Evolutionary conservation across 2,888 invertebrate species (phyloP).

Genomic region (Malacosoma neustria): DNA sequence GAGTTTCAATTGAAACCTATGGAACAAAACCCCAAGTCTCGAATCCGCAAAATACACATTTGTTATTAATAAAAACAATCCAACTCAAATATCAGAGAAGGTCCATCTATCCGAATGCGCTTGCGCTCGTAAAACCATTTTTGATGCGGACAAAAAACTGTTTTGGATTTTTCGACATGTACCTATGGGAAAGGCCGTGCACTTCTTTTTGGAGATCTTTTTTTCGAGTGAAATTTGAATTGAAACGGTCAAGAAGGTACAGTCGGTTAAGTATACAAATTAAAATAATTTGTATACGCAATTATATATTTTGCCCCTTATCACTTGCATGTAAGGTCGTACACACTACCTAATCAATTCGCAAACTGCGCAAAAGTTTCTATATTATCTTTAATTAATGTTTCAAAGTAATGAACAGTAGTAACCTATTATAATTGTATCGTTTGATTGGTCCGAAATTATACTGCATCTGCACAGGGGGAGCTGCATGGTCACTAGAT

Average conservation of each 20-base stretch:
- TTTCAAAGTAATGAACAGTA: constrained; percentile 8
- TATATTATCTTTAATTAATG: background rate
- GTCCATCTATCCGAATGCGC: constrained; percentile 14
- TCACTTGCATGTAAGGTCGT: constrained; percentile 49
- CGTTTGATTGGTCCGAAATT: constrained; percentile 65
- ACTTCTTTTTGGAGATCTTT: constrained; percentile 44
- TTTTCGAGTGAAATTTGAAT: constrained; percentile 45
- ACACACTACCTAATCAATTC: constrained; percentile 40
- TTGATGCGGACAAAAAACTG: constrained; percentile 59
- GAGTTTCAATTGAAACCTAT: background rate
- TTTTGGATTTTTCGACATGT: constrained; percentile 60
- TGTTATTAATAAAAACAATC: constrained; percentile 3
- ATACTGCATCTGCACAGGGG: constrained; percentile 59
- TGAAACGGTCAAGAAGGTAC: constrained; percentile 39
- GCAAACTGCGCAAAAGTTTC: constrained; percentile 17
- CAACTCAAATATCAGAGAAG: constrained; percentile 30
- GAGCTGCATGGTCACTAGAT: constrained; percentile 69
- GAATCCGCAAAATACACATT: background rate
- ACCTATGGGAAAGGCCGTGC: constrained; percentile 28
- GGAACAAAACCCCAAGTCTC: background rate
- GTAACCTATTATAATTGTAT: constrained; percentile 34
- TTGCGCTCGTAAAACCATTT: constrained; percentile 64
- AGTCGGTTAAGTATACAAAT: background rate
- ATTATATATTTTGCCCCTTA: constrained; percentile 51
- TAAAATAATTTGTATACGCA: no score